Percentiles rank a stretch among this genome's conserved stretches.
Evolutionary conservation across 1,140 invertebrate genomes (phyloP).

Genomic region (Amyelois transitella): DNA sequence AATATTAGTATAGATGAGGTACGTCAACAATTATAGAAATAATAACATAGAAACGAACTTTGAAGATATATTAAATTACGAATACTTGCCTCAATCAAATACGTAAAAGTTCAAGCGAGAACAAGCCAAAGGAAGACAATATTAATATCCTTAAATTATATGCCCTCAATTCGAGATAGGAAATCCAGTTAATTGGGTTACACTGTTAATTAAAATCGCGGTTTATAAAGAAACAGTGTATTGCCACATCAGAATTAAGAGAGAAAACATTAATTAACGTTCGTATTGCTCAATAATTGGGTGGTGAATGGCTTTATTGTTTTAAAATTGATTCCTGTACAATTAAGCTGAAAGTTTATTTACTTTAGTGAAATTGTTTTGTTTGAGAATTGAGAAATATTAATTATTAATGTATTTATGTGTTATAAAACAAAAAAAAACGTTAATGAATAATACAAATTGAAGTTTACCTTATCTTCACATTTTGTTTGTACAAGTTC

Average conservation of each 20-base stretch:
- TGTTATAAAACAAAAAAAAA: too few relatives aligned
- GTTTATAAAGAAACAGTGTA: slow-evolving; percentile 8
- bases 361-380: slow-evolving; percentile 3
- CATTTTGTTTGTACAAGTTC: too few relatives aligned
- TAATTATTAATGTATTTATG: too few relatives aligned
- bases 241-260: slow-evolving; percentile 9
- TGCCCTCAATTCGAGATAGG: slow-evolving; percentile 52
- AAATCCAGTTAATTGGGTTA: slow-evolving; percentile 56
- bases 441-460: too few relatives aligned
- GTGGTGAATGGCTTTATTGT: not conserved
- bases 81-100: too few relatives aligned
- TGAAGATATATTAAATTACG: too few relatives aligned
- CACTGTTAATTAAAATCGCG: slow-evolving; percentile 32
- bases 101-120: not conserved
- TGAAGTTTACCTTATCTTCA: too few relatives aligned
- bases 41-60: too few relatives aligned
- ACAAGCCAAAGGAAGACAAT: slow-evolving; percentile 1
- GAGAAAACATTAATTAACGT: not conserved
- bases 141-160: slow-evolving; percentile 30
- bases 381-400: too few relatives aligned
- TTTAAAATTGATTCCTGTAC: not conserved
- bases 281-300: not conserved
- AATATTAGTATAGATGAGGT: too few relatives aligned
- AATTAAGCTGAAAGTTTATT: slow-evolving; percentile 8
- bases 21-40: too few relatives aligned